These are phyloP conservation scores for Resseliella maxima DNA, from an alignment of 2,888 invertebrate species.

Conservation along the genomic window DNA sequence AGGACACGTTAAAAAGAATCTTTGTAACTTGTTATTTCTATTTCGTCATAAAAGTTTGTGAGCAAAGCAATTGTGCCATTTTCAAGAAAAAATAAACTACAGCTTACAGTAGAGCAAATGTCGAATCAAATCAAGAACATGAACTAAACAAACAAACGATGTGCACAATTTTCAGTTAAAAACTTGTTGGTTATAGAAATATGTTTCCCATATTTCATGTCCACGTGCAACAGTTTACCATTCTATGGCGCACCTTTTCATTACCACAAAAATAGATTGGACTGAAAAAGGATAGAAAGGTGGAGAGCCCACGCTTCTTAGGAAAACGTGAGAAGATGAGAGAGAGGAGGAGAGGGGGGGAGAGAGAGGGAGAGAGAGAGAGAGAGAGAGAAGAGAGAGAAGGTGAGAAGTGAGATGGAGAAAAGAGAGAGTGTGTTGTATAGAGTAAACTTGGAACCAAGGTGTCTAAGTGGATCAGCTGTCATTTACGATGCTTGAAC, in stretches of 20 bases:
- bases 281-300: neutral
- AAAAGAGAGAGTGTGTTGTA: no score
- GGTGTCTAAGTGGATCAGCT: neutral
- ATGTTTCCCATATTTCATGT: neutral
- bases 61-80: neutral
- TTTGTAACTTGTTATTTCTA: neutral
- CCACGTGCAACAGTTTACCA: neutral
- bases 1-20: neutral
- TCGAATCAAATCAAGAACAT: neutral
- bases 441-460: no score
- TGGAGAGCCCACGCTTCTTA: neutral
- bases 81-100: no score
- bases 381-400: no score
- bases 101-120: no score
- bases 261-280: neutral
- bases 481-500: neutral
- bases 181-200: no score
- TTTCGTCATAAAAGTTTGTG: neutral
- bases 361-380: no score
- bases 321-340: no score
- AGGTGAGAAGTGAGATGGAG: no score
- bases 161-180: no score
- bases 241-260: neutral
- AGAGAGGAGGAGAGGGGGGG: no score
- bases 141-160: no score